A percentile compares a stretch with the other conserved stretches of the same genome.
Conservation (phyloP, 2,888 invertebrate genomes). For the Caenorhabditis sp. region DNA sequence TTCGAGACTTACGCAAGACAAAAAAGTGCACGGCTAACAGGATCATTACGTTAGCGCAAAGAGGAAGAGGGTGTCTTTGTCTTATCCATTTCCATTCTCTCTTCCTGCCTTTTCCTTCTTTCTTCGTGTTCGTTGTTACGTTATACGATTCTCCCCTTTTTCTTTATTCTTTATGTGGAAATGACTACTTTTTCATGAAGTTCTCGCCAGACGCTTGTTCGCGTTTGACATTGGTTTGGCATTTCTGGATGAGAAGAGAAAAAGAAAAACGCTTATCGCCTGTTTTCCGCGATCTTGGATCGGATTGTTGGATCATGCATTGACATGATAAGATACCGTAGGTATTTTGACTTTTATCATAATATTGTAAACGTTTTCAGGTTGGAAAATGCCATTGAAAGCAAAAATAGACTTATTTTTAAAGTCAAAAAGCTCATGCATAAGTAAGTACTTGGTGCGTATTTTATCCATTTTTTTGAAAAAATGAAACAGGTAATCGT, state of each 20-base stretch:
- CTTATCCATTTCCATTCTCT: constrained; percentile 22
- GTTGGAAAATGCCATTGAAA: too few relatives aligned
- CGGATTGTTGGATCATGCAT: constrained; percentile 6
- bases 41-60: constrained; percentile 59
- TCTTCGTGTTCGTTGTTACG: constrained; percentile 39
- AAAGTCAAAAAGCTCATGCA: neutral
- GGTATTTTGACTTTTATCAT: too few relatives aligned
- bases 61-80: constrained; percentile 36
- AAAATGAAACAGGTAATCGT: too few relatives aligned
- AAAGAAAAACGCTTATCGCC: constrained; percentile 14
- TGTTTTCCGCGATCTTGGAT: constrained; percentile 17
- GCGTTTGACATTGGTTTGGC: constrained; percentile 44
- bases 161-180: constrained; percentile 47
- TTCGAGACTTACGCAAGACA: constrained; percentile 66
- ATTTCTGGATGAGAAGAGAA: constrained; percentile 13
- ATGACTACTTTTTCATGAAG: constrained; percentile 58
- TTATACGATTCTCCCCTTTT: constrained; percentile 60
- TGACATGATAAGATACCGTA: neutral
- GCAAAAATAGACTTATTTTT: too few relatives aligned
- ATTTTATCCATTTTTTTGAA: too few relatives aligned
- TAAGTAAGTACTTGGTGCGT: too few relatives aligned
- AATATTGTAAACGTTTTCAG: too few relatives aligned
- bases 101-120: constrained; percentile 16
- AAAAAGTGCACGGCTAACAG: constrained; percentile 61
- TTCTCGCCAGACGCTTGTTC: constrained; percentile 58